Percentiles rank a stretch among this genome's conserved stretches.
Evolutionary conservation across 2,888 invertebrate species (phyloP).

Genomic region (Oscheius sp.): DNA sequence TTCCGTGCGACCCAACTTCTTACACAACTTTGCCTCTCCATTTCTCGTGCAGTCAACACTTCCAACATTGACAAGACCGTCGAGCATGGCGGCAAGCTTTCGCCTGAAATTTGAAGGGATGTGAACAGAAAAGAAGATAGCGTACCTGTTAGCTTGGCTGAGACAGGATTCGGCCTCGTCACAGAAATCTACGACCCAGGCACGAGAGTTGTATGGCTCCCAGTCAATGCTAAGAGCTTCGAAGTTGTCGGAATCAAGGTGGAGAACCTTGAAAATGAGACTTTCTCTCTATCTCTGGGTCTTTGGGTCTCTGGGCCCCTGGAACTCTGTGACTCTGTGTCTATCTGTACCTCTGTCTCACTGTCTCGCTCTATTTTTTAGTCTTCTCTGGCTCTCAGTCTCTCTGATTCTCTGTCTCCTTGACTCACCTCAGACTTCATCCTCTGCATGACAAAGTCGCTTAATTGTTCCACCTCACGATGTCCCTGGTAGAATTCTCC

Average conservation of each 20-base stretch:
- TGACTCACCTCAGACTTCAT: slow-evolving; percentile 74
- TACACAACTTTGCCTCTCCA: slow-evolving; percentile 76
- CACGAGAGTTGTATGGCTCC: slow-evolving; percentile 66
- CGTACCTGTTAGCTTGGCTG: slow-evolving; percentile 44
- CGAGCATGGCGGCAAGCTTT: slow-evolving; percentile 83
- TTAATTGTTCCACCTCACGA: slow-evolving; percentile 79
- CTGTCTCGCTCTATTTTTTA: too few relatives aligned
- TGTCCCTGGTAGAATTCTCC: slow-evolving; percentile 79
- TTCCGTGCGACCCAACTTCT: slow-evolving; percentile 73
- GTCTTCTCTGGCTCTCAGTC: too few relatives aligned
- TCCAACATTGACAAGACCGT: slow-evolving; percentile 77
- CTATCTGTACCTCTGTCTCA: not conserved
- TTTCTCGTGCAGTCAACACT: slow-evolving; percentile 77
- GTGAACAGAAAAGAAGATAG: too few relatives aligned
- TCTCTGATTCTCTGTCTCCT: not conserved
- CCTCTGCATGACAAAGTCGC: slow-evolving; percentile 80
- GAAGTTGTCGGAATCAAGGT: slow-evolving; percentile 60
- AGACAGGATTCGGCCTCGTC: slow-evolving; percentile 64
- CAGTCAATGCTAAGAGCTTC: slow-evolving; percentile 52
- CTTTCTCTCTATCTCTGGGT: not conserved
- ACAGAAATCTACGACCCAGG: slow-evolving; percentile 79
- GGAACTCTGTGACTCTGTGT: too few relatives aligned
- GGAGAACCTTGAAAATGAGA: slow-evolving; percentile 43
- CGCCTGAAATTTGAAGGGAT: slow-evolving; percentile 71
- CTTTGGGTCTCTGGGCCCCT: too few relatives aligned